Base-by-base conservation (phyloP, 2,113 vertebrate genomes). In the Morone saxatilis region DNA sequence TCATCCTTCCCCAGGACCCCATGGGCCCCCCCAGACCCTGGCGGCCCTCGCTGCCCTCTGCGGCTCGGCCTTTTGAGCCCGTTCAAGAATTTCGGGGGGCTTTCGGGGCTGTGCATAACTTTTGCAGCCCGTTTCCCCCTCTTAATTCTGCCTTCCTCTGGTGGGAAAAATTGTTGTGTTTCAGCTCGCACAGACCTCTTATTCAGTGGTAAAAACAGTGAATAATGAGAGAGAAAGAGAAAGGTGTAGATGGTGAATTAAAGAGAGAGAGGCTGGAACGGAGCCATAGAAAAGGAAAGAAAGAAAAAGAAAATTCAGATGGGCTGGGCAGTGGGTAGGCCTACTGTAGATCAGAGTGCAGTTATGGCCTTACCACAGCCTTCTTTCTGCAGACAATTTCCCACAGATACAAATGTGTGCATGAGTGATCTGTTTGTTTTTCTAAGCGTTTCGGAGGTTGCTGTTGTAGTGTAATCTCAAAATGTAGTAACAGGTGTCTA, bases 31-130 rank as follows among this genome's bases (percentile, higher is more conserved):
- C 85, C 71, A 80, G 86, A 89, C 85, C 85, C 90, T 16, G 79
- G 78, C 43, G 76, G 84, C 88, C 76, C 87, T 88, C 80, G 7
- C 85, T 75, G 78, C 87, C 84, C 85, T 86, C 79, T 16, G 88
- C 89, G 84, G 92, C 88, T 62, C 76, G 31, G 74, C 84, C 90
- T 92, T 94, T 95, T 91, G 90, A 94, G 90, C 74, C 73, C 77
- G 91, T 93, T 95, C 90, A 94, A 90, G 93, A 95, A 95, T 96
- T 90, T 92, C 17, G 40, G n/a, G 83, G 85, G 89, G 84, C 47
- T 92, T 92, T 88, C 76, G 79, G 88, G 83, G 83, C 83, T 71
- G 85, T 47, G 74, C 88, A 94, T 91, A 94, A 93, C 92, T 94
- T 91, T 76, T 83, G 68, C 68, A 77, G 76, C 62, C 80, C 77